phyloP scores from a whole-genome alignment of 2,113 vertebrate genomes.

The Tychaedon coryphoeus region DNA sequence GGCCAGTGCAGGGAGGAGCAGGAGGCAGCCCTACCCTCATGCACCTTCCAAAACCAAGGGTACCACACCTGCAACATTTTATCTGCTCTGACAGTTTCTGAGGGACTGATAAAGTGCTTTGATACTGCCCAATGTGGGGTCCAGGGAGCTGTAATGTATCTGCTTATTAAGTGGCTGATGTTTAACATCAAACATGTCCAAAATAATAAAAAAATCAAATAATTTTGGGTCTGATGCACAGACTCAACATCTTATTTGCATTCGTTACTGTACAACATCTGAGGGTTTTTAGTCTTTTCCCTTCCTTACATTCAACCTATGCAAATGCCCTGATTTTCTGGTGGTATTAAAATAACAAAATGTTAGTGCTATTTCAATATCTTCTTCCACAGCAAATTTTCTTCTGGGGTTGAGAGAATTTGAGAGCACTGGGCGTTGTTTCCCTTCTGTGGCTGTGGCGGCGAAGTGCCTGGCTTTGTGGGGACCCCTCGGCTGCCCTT shows the following conservation, averaged over 20 bases:
- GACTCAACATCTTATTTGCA: background rate
- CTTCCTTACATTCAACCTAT: background rate
- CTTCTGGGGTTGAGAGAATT: background rate
- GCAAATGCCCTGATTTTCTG: background rate
- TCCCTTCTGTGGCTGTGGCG: background rate
- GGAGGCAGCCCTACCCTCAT: rapidly evolving
- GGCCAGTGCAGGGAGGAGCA: background rate
- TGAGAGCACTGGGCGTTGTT: background rate
- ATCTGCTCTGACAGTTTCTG: background rate
- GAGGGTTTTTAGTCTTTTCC: background rate
- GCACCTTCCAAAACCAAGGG: rapidly evolving
- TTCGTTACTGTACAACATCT: background rate
- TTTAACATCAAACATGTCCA: background rate
- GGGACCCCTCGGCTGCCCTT: slow-evolving; percentile 1
- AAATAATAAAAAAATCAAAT: background rate
- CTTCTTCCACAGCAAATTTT: background rate
- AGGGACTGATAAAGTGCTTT: background rate
- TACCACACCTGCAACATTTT: background rate
- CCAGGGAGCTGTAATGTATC: background rate
- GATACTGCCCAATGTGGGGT: background rate
- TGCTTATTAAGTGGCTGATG: background rate
- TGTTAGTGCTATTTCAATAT: background rate
- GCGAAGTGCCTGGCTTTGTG: background rate
- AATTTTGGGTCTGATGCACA: background rate
- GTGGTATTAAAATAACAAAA: background rate